Base-by-base conservation (phyloP, 2,888 invertebrate species). In the Polymixis flavicincta region DNA sequence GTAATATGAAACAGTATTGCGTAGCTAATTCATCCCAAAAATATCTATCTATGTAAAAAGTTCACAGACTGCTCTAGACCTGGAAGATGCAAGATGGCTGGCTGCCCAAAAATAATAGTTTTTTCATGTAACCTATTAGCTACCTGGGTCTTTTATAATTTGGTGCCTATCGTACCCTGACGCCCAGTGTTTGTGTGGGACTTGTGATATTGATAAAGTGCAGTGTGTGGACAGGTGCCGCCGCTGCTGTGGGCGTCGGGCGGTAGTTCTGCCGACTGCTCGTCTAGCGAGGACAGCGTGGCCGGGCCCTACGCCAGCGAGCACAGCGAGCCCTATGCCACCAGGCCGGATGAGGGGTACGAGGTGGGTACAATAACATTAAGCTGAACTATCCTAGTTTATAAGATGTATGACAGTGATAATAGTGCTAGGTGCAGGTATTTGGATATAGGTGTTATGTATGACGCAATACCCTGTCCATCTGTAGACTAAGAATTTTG, bases 321-420 rank as follows among this genome's bases (percentile, higher is more conserved):
- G 81, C 95, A 92, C 90, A 95, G 95, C 90, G 96, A 97, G 85
- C 91, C 93, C 28, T 95, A 90, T 63, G 94, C 96, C 67, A 94
- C 94, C 54, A 65, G 90, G 5, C 97, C 97, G 4, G 97, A 97
- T 86, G 97, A 97, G 87, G 97, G 97, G 0, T 97, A 97, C 84
- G 97, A 96, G 94, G 96, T 95, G 9, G 7, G 74, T 45, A 45
- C 42, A 54, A 14, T 28, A 9, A n/a, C 9, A 9, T 32, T 52
- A 11, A 32, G 11, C 17, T 54, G 9, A n/a, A 66, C 11, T 32
- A 13, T 55, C 11, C 19, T 57, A 7, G 14, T 25, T 48, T 48
- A 32, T n/a, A 67, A 48, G 8, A 1, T 13, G 2, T n/a, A n/a
- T n/a, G n/a, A n/a, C n/a, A n/a, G n/a, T n/a, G n/a, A n/a, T n/a